Conservation (phyloP, 1,140 invertebrate species). For the Trichonephila clavata region DNA sequence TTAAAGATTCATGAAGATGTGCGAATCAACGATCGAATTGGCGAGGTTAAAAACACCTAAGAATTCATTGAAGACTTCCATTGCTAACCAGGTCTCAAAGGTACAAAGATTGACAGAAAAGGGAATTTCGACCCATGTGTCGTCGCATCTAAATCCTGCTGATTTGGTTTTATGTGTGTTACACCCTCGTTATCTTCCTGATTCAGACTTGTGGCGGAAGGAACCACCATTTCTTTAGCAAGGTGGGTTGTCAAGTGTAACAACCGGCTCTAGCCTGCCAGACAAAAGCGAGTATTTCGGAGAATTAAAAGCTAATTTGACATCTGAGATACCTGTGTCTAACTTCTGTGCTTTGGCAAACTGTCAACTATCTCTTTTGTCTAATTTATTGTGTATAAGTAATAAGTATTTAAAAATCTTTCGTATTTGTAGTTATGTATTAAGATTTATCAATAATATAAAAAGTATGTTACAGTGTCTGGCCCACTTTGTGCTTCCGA, state of each 20-base stretch:
- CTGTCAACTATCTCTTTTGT: neutral
- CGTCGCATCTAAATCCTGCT: neutral
- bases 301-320: neutral
- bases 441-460: neutral
- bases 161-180: neutral
- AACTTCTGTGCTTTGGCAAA: neutral
- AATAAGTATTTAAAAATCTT: neutral
- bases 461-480: neutral
- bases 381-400: neutral
- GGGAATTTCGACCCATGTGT: neutral
- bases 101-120: neutral
- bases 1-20: no score
- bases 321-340: neutral
- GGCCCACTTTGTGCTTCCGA: neutral
- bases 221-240: neutral
- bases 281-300: neutral
- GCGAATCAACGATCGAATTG: no score
- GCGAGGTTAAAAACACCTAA: no score
- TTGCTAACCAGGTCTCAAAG: neutral
- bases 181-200: neutral
- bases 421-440: neutral
- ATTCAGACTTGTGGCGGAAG: neutral
- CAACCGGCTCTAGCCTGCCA: neutral
- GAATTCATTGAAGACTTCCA: no score
- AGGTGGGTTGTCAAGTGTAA: neutral